Evolutionary conservation across 1,140 invertebrate species (phyloP).

Genomic region (Papilio helenus): DNA sequence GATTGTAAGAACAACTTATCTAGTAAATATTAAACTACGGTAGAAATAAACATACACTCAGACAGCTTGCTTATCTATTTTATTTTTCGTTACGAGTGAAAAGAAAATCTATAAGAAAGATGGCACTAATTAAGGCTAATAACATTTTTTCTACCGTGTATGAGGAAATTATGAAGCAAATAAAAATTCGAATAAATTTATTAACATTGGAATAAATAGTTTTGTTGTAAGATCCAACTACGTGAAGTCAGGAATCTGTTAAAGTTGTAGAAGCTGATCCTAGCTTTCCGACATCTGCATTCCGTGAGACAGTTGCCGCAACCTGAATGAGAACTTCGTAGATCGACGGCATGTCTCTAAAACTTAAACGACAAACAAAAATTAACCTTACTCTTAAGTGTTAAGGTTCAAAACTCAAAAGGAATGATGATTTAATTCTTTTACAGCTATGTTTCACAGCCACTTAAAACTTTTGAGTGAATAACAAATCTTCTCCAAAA

Average conservation of each 20-base stretch:
- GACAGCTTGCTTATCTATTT: too few species aligned
- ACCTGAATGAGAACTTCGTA: slow-evolving; percentile 49
- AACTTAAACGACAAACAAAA: slow-evolving; percentile 48
- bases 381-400: slow-evolving; percentile 53
- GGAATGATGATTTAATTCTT: slow-evolving; percentile 70
- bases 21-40: too few species aligned
- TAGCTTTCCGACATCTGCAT: slow-evolving; percentile 51
- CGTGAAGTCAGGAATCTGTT: slow-evolving; percentile 44
- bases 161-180: neutral
- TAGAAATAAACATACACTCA: too few species aligned
- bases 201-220: neutral
- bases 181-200: too few species aligned
- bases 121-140: too few species aligned
- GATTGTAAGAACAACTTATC: too few species aligned
- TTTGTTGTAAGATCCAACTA: slow-evolving; percentile 27
- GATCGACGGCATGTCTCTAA: slow-evolving; percentile 17
- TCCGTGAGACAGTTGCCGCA: slow-evolving; percentile 55
- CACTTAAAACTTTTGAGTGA: slow-evolving; percentile 80
- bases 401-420: slow-evolving; percentile 49
- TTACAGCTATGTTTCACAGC: slow-evolving; percentile 76
- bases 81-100: too few species aligned
- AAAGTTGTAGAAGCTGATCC: slow-evolving; percentile 51
- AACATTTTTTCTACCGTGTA: too few species aligned
- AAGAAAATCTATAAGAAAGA: too few species aligned
- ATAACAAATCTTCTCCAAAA: slow-evolving; percentile 79